phyloP scores from a whole-genome alignment of 2,113 vertebrate species.

The Elgaria multicarinata region DNA sequence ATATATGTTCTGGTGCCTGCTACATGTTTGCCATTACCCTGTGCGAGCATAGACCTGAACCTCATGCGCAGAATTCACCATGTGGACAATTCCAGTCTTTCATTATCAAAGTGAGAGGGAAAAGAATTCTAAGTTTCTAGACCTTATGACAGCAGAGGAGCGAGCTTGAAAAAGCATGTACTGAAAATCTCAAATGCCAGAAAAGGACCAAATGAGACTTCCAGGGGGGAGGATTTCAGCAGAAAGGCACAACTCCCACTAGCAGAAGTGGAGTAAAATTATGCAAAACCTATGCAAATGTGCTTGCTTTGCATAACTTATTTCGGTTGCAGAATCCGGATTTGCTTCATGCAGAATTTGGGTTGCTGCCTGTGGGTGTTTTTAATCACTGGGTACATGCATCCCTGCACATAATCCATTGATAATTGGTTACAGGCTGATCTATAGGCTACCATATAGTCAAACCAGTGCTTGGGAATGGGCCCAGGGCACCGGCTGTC shows the following conservation, averaged over 20 bases:
- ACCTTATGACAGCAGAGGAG: not conserved
- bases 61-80: not conserved
- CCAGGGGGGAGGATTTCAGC: not conserved
- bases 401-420: not conserved
- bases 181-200: not conserved
- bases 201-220: not conserved
- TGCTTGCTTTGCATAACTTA: not conserved
- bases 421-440: not conserved
- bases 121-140: not conserved
- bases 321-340: not conserved
- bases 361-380: not conserved
- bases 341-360: not conserved
- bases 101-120: not conserved
- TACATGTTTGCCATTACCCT: not conserved
- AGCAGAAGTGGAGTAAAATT: not conserved
- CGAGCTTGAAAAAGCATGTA: not conserved
- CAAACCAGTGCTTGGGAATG: not conserved
- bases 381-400: not conserved
- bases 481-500: not conserved
- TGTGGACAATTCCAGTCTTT: not conserved
- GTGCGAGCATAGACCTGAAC: not conserved
- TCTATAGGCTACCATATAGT: not conserved
- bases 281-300: not conserved
- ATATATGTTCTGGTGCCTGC: not conserved
- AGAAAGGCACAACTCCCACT: not conserved